Evolutionary conservation across 2,888 invertebrate genomes (phyloP), one percentile per base, ranked within the genome.

Genomic region (Idaea aversata): DNA sequence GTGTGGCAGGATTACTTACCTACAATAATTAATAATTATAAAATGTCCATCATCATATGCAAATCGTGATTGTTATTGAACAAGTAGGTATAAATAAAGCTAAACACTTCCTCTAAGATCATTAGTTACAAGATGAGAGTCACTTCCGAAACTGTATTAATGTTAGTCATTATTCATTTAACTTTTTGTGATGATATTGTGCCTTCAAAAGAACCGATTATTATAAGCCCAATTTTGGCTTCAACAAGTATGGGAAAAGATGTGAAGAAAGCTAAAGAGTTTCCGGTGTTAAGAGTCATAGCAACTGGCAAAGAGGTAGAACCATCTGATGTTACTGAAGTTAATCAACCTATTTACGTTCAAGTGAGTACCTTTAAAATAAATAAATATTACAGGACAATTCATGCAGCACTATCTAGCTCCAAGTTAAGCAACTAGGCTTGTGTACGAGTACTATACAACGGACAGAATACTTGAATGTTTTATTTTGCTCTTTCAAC

Each of bases 31-130:
- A 47, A 47, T 47, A 47, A 47, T 47, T 47, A 0, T 13, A 47
- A 47, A 7, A 47, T 47, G 47, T 47, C 47, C 47, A 47, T 47
- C 47, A 47, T 47, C 10, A 47, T 47, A 13, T 7, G 13, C 61
- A 76, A 86, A 79, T 87, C 90, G 88, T 90, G 91, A 88, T 77
- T 80, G 47, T 71, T 81, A 76, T 78, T 83, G 80, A 85, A 77
- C 72, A 79, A 76, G 76, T 75, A 73, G 75, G 73, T 89, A 88
- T 91, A 89, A 85, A 91, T 88, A 87, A 81, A 79, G 81, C 81
- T 69, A 73, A 76, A 70, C 72, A 75, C 74, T 78, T 78, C 79
- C 76, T 77, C 69, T 69, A 76, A 84, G 87, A 80, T 86, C 74
- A 75, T 69, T 71, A 72, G 69, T 62, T 74, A 66, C 83, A 87